These are phyloP conservation scores for Xylota segnis DNA, from an alignment of 2,888 invertebrate species.

Conservation along the genomic window DNA sequence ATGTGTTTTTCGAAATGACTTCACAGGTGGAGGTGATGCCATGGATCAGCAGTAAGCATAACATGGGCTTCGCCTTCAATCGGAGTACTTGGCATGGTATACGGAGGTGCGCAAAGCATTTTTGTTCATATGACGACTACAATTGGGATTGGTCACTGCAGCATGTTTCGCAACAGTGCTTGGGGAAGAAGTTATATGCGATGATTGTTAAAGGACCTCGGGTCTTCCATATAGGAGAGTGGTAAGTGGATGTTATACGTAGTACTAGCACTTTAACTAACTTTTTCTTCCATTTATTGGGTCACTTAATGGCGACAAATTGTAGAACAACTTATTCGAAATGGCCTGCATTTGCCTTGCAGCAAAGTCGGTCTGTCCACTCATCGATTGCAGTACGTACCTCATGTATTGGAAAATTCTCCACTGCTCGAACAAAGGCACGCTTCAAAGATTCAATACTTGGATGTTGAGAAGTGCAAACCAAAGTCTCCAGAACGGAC, in stretches of 20 bases:
- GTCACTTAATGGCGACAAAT: no score
- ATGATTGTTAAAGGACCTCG: conserved; percentile 96
- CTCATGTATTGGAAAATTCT: no score
- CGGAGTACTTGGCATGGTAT: conserved; percentile 94
- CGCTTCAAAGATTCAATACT: no score
- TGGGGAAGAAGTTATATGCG: conserved; percentile 91
- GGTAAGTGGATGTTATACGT: conserved; percentile 87
- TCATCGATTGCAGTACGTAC: no score
- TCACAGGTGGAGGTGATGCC: conserved; percentile 94
- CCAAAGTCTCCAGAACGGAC: no score
- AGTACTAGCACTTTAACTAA: no score
- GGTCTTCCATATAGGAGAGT: conserved; percentile 99
- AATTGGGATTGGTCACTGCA: conserved; percentile 99
- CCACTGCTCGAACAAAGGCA: no score
- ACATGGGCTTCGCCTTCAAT: conserved; percentile 99
- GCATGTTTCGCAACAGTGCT: conserved; percentile 94
- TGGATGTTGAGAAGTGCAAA: no score
- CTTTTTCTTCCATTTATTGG: no score
- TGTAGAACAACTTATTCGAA: no score
- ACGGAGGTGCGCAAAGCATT: conserved; percentile 91
- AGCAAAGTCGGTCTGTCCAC: no score
- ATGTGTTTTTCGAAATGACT: conserved; percentile 13
- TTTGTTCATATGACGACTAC: conserved; percentile 99
- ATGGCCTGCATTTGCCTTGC: no score
- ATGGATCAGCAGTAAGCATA: conserved; percentile 98